Evolutionary conservation across 2,888 invertebrate genomes (phyloP), one percentile per base, ranked within the genome.

Genomic region (Ophion slaviceki): DNA sequence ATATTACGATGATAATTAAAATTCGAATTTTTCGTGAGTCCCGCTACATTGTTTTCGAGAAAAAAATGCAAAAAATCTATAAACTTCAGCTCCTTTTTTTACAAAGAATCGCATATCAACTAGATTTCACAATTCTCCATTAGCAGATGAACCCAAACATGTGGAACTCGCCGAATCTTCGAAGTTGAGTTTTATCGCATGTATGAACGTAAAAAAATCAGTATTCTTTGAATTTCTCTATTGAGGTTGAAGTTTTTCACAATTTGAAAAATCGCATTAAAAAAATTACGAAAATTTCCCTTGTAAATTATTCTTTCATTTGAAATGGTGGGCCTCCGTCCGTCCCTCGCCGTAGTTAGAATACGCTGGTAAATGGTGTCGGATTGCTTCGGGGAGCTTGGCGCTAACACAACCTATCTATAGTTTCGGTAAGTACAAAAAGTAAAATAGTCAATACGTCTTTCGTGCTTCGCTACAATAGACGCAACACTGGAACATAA

Each of bases 321-420:
- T 77, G 71, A 64, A 75, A 75, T 47, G 20, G 17, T 68, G 74
- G 11, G 8, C 20, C 8, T 70, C 32, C 20, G 45, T 76, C 45
- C 70, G 57, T 20, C 61, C 45, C 59, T 36, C n/a, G 64, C 11
- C 57, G 53, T 74, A 78, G 62, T 72, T 82, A 84, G 57, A 84
- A 84, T 74, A 57, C 2, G 64, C 72, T 86, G 80, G 80, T 78
- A 59, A 72, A 77, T n/a, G 84, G 85, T 79, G 79, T 80, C 68
- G 79, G 70, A 75, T 59, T 71, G 85, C 82, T 77, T 80, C 80
- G 62, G 80, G 77, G 66, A 40, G 77, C 77, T 86, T 83, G 59
- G 20, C 36, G 85, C 68, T 77, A 86, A 82, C 72, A 61, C 72
- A 61, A 68, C 68, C 68, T 40, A 47, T 76, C 36, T 66, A 67